Evolutionary conservation across 2,888 invertebrate species (phyloP).

Genomic region (Megastigmus dorsalis): DNA sequence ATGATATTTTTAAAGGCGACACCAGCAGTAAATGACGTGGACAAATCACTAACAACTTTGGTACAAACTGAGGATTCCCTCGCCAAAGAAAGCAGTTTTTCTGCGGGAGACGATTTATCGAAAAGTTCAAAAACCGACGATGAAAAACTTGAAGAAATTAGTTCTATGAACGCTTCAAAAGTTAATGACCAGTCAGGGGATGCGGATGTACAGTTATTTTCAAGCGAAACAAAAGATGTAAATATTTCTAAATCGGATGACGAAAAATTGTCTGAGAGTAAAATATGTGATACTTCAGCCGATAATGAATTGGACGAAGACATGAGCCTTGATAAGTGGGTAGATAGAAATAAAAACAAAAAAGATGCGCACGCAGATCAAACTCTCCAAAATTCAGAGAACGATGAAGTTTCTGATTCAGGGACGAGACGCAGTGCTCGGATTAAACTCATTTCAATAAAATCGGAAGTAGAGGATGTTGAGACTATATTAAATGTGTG

Average conservation of each 20-base stretch:
- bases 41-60: background rate
- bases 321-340: constrained; percentile 41
- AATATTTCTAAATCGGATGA: constrained; percentile 63
- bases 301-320: constrained; percentile 43
- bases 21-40: background rate
- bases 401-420: constrained; percentile 35
- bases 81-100: constrained; percentile 25
- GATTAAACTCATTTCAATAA: constrained; percentile 47
- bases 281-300: constrained; percentile 34
- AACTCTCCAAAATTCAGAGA: constrained; percentile 34
- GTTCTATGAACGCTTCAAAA: constrained; percentile 50
- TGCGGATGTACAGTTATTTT: background rate
- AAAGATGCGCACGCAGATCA: constrained; percentile 14
- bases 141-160: constrained; percentile 65
- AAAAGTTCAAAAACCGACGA: constrained; percentile 66
- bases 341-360: constrained; percentile 2
- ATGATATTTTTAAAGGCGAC: constrained; percentile 21
- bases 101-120: constrained; percentile 55
- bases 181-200: constrained; percentile 27
- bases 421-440: constrained; percentile 49
- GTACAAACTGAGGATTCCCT: constrained; percentile 22
- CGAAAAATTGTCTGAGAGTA: constrained; percentile 62
- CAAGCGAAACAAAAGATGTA: constrained; percentile 27
- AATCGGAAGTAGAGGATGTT: constrained; percentile 39
- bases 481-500: constrained; percentile 29